Conservation (phyloP, 1,140 invertebrate genomes). For the Leptinotarsa undecemlineata region DNA sequence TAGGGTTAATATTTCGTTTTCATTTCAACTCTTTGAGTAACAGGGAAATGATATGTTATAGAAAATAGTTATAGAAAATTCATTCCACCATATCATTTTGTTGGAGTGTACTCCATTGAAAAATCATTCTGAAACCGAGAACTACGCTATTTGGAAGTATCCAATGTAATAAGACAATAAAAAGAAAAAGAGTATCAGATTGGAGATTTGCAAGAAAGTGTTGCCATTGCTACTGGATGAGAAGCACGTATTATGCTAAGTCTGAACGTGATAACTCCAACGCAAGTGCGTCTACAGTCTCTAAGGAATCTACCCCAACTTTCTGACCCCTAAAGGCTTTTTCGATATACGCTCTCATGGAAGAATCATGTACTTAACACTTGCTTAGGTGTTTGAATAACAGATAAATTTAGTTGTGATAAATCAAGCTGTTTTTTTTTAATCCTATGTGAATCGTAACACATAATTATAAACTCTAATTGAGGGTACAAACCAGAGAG, state of each 20-base stretch:
- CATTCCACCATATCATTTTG: too few relatives aligned
- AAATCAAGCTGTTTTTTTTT: not conserved
- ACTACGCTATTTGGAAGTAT: not conserved
- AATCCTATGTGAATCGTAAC: too few relatives aligned
- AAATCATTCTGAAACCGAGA: not conserved
- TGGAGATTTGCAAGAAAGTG: not conserved
- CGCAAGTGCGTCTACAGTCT: not conserved
- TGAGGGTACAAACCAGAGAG: too few relatives aligned
- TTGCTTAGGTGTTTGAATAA: not conserved
- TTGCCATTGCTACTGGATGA: not conserved
- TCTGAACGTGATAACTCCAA: constrained; percentile 2
- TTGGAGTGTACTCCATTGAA: not conserved
- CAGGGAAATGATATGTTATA: too few relatives aligned
- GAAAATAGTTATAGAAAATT: too few relatives aligned
- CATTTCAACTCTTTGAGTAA: too few relatives aligned
- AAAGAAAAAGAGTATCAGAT: not conserved
- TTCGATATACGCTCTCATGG: not conserved
- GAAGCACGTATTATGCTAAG: constrained; percentile 3
- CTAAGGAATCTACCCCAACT: not conserved
- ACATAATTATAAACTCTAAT: too few relatives aligned
- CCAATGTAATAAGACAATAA: not conserved
- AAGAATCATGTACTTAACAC: not conserved
- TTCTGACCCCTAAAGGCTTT: not conserved
- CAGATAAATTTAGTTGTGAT: not conserved
- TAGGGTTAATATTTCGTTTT: too few relatives aligned